Percentiles rank a stretch among this genome's conserved stretches.
phyloP scores from a whole-genome alignment of 2,888 invertebrate species.

The Caenorhabditis sinica region DNA sequence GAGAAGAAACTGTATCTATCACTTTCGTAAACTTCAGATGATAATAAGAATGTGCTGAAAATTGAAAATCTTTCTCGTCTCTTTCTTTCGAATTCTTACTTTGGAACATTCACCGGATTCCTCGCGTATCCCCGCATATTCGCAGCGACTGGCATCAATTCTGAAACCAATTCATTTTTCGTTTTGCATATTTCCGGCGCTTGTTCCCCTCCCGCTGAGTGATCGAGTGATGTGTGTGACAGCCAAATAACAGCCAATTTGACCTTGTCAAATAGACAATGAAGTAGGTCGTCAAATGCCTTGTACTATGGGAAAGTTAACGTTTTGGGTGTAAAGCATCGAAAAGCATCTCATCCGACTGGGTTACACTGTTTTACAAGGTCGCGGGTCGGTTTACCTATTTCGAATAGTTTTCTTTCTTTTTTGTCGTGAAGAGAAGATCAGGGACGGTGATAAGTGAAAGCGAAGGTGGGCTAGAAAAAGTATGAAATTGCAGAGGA shows the following conservation, averaged over 20 bases:
- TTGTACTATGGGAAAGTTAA: slow-evolving; percentile 34
- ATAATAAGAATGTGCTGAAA: slow-evolving; percentile 55
- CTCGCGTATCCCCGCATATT: slow-evolving; percentile 59
- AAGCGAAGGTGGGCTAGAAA: slow-evolving; percentile 30
- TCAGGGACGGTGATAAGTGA: slow-evolving; percentile 58
- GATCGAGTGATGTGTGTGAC: slow-evolving; percentile 36
- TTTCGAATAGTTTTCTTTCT: slow-evolving; percentile 7
- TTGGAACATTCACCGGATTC: slow-evolving; percentile 69
- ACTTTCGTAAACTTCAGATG: slow-evolving; percentile 37
- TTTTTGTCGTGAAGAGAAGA: slow-evolving; percentile 25
- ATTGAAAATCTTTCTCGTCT: not conserved
- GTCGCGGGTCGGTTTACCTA: slow-evolving; percentile 35
- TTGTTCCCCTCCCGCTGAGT: slow-evolving; percentile 10
- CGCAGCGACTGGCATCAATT: slow-evolving; percentile 60
- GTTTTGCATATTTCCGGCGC: slow-evolving; percentile 17
- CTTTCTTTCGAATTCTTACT: slow-evolving; percentile 37
- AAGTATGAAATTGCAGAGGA: slow-evolving; percentile 2
- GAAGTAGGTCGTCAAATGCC: slow-evolving; percentile 40
- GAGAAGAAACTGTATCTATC: slow-evolving; percentile 11
- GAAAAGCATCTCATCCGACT: slow-evolving; percentile 11
- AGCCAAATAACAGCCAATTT: slow-evolving; percentile 63
- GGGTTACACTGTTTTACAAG: slow-evolving; percentile 43
- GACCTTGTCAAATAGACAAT: slow-evolving; percentile 62
- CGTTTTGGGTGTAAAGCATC: slow-evolving; percentile 33
- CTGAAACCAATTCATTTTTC: slow-evolving; percentile 50